Conservation (phyloP, 2,797 vertebrate species). For the Coregonus suidteri region DNA sequence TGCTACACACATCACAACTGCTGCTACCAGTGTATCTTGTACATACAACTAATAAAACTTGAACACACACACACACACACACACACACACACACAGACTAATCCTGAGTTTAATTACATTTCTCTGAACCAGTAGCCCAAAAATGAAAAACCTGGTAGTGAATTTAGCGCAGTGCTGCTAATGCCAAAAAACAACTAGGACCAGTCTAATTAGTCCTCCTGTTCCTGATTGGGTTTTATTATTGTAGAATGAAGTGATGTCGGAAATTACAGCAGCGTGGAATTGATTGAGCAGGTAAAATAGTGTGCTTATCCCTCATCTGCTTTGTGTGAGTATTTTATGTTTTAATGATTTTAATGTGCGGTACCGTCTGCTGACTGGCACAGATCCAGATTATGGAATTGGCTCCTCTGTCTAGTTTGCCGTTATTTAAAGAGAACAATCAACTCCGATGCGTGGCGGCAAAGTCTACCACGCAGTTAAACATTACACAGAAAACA, state of each 20-base stretch:
- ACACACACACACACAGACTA: slow-evolving; percentile 4
- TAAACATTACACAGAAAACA: not conserved
- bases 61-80: not conserved
- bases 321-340: slow-evolving; percentile 1
- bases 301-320: not conserved
- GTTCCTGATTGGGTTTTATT: not conserved
- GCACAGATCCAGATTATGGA: not conserved
- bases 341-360: not conserved
- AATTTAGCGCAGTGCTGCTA: not conserved
- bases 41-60: not conserved
- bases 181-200: slow-evolving; percentile 12
- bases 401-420: not conserved
- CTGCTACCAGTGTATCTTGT: not conserved
- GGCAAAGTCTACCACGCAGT: not conserved
- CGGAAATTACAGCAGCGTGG: not conserved
- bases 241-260: slow-evolving; percentile 4
- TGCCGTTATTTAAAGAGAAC: slow-evolving; percentile 2
- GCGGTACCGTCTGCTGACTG: not conserved
- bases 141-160: not conserved
- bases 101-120: slow-evolving; percentile 4
- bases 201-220: slow-evolving; percentile 2
- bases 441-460: not conserved
- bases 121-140: not conserved
- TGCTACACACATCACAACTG: not conserved
- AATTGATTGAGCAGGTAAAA: slow-evolving; percentile 7